Base-by-base conservation (phyloP, 2,888 invertebrate species). In the Stictocephala bisonia region DNA sequence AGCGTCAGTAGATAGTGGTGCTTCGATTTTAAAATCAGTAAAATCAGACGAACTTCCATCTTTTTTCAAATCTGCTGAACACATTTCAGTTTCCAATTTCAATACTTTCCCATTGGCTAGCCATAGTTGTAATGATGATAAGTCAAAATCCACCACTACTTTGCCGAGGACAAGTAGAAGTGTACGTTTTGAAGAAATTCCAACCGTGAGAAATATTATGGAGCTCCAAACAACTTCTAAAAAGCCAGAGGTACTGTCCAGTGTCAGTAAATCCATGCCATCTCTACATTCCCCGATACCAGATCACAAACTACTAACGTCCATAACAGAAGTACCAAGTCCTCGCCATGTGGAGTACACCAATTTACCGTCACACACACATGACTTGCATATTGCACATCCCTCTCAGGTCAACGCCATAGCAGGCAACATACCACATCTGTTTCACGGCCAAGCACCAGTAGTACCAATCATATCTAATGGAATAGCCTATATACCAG, bases 121-220 rank as follows among this genome's bases (percentile, higher is more conserved):
- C 80, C 79, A 13, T 78, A 80, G 6, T 74, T 76, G 22, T 71
- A 77, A 29, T 41, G 48, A 68, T 22, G 74, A 44, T 27, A 24
- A 22, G 15, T 22, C 24, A 22, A 27, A 64, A 4, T 13, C 64
- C 56, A 58, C 20, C 18, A 6, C 53, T 6, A 71, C 70, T 13
- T 27, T 71, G 27, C 70, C 70, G 1, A 71, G 70, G 20, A 18
- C 58, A 13, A 41, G 58, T 13, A 56, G 48, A 29, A 58, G 44
- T 24, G 70, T 71, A 2, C 56, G 70, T 15, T 71, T 71, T 29
- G 58, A 71, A 71, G 70, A 58, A 11, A 56, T 41, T 4, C 70
- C 41, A 2, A 58, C 29, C 41, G 48, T 44, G 13, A 48, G 44
- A 11, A 48, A 71, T 58, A 41, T 44, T 13, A 44, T 44, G 44